These are phyloP conservation scores for Rhynchophorus ferrugineus DNA, from an alignment of 1,140 invertebrate species.

Conservation along the genomic window DNA sequence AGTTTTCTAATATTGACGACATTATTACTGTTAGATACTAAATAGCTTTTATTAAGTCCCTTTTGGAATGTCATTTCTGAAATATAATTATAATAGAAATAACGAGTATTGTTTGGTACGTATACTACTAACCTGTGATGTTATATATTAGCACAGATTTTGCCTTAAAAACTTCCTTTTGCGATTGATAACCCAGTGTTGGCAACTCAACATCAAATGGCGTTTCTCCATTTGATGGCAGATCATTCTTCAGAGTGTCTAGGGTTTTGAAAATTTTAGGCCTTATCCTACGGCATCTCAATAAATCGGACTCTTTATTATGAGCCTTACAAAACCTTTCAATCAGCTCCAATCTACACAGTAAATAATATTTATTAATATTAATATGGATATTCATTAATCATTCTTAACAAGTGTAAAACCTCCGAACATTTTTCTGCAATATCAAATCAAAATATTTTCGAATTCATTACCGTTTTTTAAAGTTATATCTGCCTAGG, in stretches of 20 bases:
- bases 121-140: too few relatives aligned
- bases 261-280: constrained; percentile 26
- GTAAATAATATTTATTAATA: too few relatives aligned
- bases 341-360: constrained; percentile 30
- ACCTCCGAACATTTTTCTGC: too few relatives aligned
- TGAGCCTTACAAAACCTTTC: constrained; percentile 30
- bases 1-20: too few relatives aligned
- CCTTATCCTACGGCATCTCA: constrained; percentile 27
- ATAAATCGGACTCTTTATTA: constrained; percentile 30
- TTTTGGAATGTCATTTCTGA: too few relatives aligned
- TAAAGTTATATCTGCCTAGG: constrained; percentile 55
- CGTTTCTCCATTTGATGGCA: not conserved
- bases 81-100: too few relatives aligned
- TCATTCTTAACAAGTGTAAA: too few relatives aligned
- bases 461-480: constrained; percentile 51
- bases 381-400: too few relatives aligned
- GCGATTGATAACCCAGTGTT: constrained; percentile 15
- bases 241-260: constrained; percentile 9
- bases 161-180: constrained; percentile 20
- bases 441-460: not conserved
- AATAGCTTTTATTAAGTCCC: too few relatives aligned
- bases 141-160: constrained; percentile 34
- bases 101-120: too few relatives aligned
- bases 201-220: constrained; percentile 11
- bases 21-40: too few relatives aligned